Evolutionary conservation across 2,797 vertebrate genomes (phyloP), one percentile per base, ranked within the genome.

Genomic region (Neomorphus geoffroyi): DNA sequence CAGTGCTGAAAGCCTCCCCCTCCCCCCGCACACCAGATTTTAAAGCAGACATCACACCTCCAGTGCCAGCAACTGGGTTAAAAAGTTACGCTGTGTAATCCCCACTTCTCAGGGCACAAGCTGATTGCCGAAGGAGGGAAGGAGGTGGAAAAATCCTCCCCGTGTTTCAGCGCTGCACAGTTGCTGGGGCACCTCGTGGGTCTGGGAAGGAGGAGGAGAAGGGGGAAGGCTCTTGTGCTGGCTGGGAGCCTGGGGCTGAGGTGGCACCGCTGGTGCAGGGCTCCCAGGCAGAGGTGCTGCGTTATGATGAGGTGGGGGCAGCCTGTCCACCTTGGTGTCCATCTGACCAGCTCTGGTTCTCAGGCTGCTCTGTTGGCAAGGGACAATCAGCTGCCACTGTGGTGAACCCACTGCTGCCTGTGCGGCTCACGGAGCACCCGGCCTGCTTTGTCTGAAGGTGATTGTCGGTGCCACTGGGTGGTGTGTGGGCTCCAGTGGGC

Each of bases 121-220:
- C 41, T 15, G 75, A 30, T 24, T 33, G 74, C 86, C 0, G 19
- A 17, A 50, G 60, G 73, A 88, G 46, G 60, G 24, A 19, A 48
- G 80, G 69, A 64, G 70, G 37, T 41, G 65, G 72, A 74, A 77
- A 64, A 80, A 37, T 58, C 51, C 48, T 81, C 19, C 2, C 7
- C 0, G 1, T 45, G 77, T 64, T 79, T 57, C 1, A 3, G 66
- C 11, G 3, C 9, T 23, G 51, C 11, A 6, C 0, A 0, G 10
- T 30, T 65, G 80, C 61, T 66, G 24, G 6, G 87, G 67, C 45
- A 27, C 6, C n/a, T 15, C 1, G 2, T 50, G 80, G 66, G 4
- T 6, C 30, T 22, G 56, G 24, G 64, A 37, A 75, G 73, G 65
- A 79, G 18, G 12, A 78, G 17, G 16, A 26, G 57, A 75, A 65